Conservation (phyloP, 2,113 vertebrate species). For the Tamias sibiricus region DNA sequence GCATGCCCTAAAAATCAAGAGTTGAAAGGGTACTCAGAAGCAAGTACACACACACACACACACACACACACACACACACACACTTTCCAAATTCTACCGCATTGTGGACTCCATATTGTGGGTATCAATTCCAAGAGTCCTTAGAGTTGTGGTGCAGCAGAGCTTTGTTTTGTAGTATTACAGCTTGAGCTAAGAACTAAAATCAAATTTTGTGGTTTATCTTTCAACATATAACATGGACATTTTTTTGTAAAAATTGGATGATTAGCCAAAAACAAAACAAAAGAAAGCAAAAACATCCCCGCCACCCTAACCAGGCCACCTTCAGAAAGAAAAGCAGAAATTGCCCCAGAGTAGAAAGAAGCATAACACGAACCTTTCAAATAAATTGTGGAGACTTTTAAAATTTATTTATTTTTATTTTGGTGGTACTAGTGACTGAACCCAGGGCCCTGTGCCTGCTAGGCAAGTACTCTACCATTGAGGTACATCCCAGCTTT, state of each 20-base stretch:
- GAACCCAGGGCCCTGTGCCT: neutral
- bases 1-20: neutral
- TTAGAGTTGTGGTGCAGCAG: neutral
- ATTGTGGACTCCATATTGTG: neutral
- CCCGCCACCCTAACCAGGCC: neutral
- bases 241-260: neutral
- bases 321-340: conserved; percentile 12
- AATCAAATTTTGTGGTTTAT: conserved; percentile 32
- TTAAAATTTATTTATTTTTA: neutral
- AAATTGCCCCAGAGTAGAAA: neutral
- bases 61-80: neutral
- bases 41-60: neutral
- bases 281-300: neutral
- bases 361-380: neutral
- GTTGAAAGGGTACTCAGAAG: neutral
- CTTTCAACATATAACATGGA: neutral
- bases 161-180: conserved; percentile 4
- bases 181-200: conserved; percentile 32
- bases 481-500: neutral
- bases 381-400: neutral
- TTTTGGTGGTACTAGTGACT: neutral
- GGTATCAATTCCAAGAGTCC: neutral
- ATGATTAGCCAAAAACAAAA: conserved; percentile 6
- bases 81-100: conserved; percentile 9
- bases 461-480: neutral